A percentile compares a stretch with the other conserved stretches of the same genome.
Conservation (phyloP, 1,140 invertebrate species). For the Tetramorium parvispinum region DNA sequence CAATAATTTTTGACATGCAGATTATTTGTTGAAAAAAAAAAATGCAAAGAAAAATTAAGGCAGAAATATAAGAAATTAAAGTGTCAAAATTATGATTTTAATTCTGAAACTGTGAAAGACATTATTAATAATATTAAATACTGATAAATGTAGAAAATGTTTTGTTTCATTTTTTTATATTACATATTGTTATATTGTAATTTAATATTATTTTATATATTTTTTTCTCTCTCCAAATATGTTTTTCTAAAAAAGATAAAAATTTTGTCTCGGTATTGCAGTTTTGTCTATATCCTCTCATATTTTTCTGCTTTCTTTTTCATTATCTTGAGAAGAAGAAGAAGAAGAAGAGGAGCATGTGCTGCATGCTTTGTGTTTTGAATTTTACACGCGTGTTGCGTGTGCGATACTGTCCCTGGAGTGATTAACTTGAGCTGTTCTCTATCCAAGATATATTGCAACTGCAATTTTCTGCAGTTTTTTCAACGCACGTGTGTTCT, state of each 20-base stretch:
- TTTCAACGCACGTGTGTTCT: neutral
- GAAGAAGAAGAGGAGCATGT: neutral
- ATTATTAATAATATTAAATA: neutral
- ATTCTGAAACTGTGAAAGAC: neutral
- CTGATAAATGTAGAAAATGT: neutral
- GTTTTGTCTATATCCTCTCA: neutral
- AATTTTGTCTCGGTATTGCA: neutral
- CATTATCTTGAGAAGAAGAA: conserved; percentile 1
- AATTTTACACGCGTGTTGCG: conserved; percentile 30
- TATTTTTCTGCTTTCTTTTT: conserved; percentile 10
- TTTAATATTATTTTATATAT: neutral
- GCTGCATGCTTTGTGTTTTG: neutral
- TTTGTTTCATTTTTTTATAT: neutral
- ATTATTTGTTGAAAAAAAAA: neutral
- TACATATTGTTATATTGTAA: neutral
- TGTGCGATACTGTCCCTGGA: neutral
- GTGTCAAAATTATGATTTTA: neutral
- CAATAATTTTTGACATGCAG: neutral
- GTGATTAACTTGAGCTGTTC: conserved; percentile 26
- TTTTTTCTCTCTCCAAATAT: neutral
- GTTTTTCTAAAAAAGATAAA: conserved; percentile 4
- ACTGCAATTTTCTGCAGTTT: conserved; percentile 5
- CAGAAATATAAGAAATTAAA: neutral
- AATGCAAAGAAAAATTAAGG: neutral
- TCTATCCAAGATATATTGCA: neutral